phyloP scores from a whole-genome alignment of 2,888 invertebrate genomes.

The Beris morrisii region DNA sequence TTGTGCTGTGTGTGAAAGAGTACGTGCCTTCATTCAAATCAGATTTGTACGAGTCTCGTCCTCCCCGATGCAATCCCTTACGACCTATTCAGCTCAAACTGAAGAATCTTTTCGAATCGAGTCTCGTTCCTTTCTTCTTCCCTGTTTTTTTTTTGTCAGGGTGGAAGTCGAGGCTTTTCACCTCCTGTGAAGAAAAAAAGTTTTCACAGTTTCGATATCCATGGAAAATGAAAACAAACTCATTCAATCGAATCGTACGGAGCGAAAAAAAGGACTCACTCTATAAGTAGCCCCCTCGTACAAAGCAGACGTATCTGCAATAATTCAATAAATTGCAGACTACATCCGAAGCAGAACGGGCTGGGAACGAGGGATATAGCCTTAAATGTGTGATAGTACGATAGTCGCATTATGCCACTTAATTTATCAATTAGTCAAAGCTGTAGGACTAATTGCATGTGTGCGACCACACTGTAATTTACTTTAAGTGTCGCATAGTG shows the following conservation, averaged over 20 bases:
- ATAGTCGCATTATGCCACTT: conserved; percentile 42
- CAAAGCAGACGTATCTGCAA: not conserved
- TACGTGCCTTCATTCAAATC: conserved; percentile 32
- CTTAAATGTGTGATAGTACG: no score
- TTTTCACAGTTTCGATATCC: conserved; percentile 23
- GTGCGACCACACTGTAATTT: conserved; percentile 9
- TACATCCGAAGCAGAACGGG: not conserved
- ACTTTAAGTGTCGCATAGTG: conserved; percentile 10
- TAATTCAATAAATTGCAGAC: not conserved
- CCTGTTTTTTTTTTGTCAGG: conserved; percentile 21
- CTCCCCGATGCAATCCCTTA: conserved; percentile 7
- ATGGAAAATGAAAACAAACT: conserved; percentile 2
- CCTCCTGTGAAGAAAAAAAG: conserved; percentile 15
- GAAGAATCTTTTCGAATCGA: conserved; percentile 20
- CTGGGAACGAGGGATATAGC: not conserved
- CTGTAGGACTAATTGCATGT: conserved; percentile 36
- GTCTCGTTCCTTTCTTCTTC: conserved; percentile 22
- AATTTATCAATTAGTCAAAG: conserved; percentile 44
- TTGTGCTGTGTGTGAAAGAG: conserved; percentile 23
- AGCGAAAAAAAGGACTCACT: no score
- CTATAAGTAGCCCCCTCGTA: not conserved
- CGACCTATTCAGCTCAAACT: conserved; percentile 11
- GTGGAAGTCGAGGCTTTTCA: conserved; percentile 17
- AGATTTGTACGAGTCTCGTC: conserved; percentile 28
- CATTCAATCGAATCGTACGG: not conserved